Evolutionary conservation across 2,888 invertebrate species (phyloP).

Genomic region (Uloborus plumipes): DNA sequence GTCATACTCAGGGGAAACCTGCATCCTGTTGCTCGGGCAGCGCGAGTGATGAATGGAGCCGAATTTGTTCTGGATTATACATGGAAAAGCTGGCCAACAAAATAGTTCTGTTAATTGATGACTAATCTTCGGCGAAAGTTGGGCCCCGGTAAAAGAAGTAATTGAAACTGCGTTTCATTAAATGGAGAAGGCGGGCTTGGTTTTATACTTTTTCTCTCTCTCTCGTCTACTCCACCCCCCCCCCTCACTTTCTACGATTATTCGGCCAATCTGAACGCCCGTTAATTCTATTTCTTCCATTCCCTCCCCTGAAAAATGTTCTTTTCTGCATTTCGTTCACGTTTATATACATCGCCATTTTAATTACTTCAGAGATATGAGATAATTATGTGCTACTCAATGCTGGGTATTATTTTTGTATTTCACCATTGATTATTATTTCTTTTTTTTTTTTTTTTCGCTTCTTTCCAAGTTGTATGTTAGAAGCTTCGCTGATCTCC

Average conservation of each 20-base stretch:
- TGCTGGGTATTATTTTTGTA: constrained; percentile 35
- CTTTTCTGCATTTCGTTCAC: constrained; percentile 54
- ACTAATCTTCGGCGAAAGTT: constrained; percentile 64
- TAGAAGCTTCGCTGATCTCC: constrained; percentile 11
- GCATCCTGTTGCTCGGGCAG: constrained; percentile 64
- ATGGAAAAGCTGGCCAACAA: constrained; percentile 64
- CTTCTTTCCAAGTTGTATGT: background rate
- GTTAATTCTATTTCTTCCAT: constrained; percentile 36
- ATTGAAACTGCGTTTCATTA: constrained; percentile 65
- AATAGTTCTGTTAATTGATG: constrained; percentile 65
- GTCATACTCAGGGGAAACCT: constrained; percentile 65
- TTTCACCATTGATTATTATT: background rate
- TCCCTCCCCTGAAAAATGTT: constrained; percentile 6
- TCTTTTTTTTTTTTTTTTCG: too few species aligned
- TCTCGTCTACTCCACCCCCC: constrained; percentile 15
- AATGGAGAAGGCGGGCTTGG: constrained; percentile 62
- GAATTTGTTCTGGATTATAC: constrained; percentile 64
- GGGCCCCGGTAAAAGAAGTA: constrained; percentile 61
- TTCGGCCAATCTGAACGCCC: constrained; percentile 32
- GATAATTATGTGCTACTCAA: constrained; percentile 59
- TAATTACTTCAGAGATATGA: constrained; percentile 47
- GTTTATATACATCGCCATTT: constrained; percentile 55
- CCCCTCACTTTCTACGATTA: constrained; percentile 11
- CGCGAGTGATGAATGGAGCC: constrained; percentile 62
- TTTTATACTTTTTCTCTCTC: constrained; percentile 28